Conservation (phyloP, 2,113 vertebrate species). For the Ceratotherium simum region DNA sequence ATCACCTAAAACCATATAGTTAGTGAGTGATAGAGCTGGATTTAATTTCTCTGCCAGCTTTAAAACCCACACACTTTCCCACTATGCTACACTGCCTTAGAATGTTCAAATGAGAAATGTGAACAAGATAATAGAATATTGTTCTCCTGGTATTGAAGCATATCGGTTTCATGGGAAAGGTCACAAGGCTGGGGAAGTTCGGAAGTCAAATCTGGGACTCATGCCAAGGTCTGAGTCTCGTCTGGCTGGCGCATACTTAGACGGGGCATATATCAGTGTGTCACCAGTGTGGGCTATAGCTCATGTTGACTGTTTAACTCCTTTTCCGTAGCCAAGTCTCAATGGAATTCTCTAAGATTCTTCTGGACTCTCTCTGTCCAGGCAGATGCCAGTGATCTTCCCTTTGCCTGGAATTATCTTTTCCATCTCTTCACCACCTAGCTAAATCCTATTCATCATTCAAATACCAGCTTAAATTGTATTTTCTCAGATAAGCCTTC, state of each 20-base stretch:
- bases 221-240: constrained; percentile 71
- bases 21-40: neutral
- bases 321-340: constrained; percentile 63
- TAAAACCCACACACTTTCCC: constrained; percentile 50
- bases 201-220: constrained; percentile 78
- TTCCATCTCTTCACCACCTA: neutral
- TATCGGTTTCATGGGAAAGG: constrained; percentile 80
- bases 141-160: constrained; percentile 70
- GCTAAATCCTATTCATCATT: constrained; percentile 19
- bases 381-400: neutral
- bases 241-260: constrained; percentile 72
- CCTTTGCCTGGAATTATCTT: constrained; percentile 34
- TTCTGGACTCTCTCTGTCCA: neutral
- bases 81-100: constrained; percentile 32
- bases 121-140: constrained; percentile 69
- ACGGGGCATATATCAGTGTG: constrained; percentile 71
- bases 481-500: neutral
- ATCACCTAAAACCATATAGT: neutral
- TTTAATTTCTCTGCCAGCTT: constrained; percentile 13
- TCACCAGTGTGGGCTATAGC: constrained; percentile 63
- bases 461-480: constrained; percentile 23
- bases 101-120: constrained; percentile 69
- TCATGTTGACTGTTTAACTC: constrained; percentile 70
- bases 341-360: constrained; percentile 48
- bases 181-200: constrained; percentile 63